A percentile compares a stretch with the other conserved stretches of the same genome.
phyloP scores from a whole-genome alignment of 2,113 vertebrate genomes.

The Setophaga petechia region DNA sequence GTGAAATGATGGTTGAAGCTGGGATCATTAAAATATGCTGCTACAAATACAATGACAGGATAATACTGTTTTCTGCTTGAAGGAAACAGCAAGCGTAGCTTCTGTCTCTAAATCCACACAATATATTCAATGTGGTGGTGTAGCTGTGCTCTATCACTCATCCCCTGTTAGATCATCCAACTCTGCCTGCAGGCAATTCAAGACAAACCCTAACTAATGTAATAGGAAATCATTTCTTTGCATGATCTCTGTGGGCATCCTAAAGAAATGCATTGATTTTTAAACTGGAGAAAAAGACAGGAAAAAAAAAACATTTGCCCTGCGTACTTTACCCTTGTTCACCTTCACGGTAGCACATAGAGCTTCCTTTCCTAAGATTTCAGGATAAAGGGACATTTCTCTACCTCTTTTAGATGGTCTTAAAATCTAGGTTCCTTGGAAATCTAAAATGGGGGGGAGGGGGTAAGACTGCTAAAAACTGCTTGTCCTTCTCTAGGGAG shows the following conservation, averaged over 20 bases:
- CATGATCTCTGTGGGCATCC: not conserved
- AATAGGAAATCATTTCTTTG: not conserved
- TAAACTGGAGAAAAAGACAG: not conserved
- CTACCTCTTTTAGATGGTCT: not conserved
- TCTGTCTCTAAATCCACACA: not conserved
- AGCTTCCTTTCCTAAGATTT: not conserved
- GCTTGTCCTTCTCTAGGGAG: not conserved
- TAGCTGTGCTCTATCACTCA: not conserved
- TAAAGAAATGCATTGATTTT: not conserved
- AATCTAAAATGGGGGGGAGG: not conserved
- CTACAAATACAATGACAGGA: not conserved
- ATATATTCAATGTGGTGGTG: accelerated
- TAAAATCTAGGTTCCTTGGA: not conserved
- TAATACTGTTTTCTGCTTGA: not conserved
- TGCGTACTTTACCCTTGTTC: not conserved
- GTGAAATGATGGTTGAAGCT: not conserved
- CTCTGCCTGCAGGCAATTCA: not conserved
- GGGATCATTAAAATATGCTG: not conserved
- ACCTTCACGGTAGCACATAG: accelerated
- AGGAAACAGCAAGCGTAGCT: not conserved
- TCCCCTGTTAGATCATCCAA: not conserved
- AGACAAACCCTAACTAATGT: not conserved
- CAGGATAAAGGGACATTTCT: not conserved
- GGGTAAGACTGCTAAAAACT: not conserved
- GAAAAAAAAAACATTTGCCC: not conserved